A percentile compares a stretch with the other conserved stretches of the same genome.
Conservation (phyloP, 2,797 vertebrate species). For the Gymnoscopelus braueri region DNA sequence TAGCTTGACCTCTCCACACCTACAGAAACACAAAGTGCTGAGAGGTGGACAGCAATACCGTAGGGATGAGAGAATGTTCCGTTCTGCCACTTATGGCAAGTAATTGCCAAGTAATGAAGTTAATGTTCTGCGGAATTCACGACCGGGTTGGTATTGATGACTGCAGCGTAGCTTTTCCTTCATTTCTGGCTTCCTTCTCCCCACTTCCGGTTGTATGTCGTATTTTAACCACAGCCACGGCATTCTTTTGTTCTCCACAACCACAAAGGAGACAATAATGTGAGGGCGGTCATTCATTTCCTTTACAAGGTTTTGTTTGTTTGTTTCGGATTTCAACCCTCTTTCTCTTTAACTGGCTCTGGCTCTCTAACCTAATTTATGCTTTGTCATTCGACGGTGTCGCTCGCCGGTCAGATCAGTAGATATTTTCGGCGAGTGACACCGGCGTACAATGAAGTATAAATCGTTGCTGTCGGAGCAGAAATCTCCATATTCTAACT, state of each 20-base stretch:
- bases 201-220: constrained; percentile 66
- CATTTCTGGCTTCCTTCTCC: constrained; percentile 70
- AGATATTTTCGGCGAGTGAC: too few relatives aligned
- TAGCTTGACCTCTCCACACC: constrained; percentile 75
- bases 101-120: constrained; percentile 88
- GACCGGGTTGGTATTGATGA: constrained; percentile 81
- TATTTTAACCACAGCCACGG: constrained; percentile 70
- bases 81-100: constrained; percentile 76
- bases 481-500: too few relatives aligned
- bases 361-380: constrained; percentile 1
- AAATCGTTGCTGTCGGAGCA: too few relatives aligned
- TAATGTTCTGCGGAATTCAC: constrained; percentile 90
- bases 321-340: constrained; percentile 35
- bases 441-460: too few relatives aligned
- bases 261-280: constrained; percentile 85
- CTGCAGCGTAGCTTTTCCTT: constrained; percentile 75
- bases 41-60: constrained; percentile 58
- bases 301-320: constrained; percentile 66
- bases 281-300: constrained; percentile 86
- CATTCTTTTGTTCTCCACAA: constrained; percentile 69
- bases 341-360: constrained; percentile 15
- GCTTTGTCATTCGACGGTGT: background rate
- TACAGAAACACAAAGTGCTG: constrained; percentile 73
- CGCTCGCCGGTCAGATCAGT: too few relatives aligned
- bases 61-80: constrained; percentile 78